Base-by-base conservation (phyloP, 2,888 invertebrate species). In the Phorcus lineatus region DNA sequence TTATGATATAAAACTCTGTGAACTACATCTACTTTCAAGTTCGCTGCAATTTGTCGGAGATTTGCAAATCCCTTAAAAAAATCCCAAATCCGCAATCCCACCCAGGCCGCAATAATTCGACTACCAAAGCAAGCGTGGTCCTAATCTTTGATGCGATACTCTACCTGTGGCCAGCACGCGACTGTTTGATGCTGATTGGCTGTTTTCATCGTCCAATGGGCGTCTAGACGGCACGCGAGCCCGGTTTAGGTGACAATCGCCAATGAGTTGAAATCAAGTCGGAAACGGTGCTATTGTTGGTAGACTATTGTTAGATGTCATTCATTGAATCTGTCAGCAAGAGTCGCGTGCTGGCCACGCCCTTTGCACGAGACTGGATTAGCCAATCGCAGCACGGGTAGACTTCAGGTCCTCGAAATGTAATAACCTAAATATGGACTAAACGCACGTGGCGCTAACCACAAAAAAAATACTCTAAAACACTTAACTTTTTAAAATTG, bases 261-360 rank as follows among this genome's bases (percentile, higher is more conserved):
- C 36, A 13, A 19, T 70, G 36, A 70, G 36, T 31, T 24, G 70
- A 70, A 70, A 70, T 70, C 70, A 70, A 36, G 70, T 70, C 70
- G 70, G 70, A 70, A 70, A 36, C 70, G 16, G 70, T 40, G 31
- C 70, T 70, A 70, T 70, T 70, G 70, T 70, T 36, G 19, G 40
- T 36, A 36, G 19, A 36, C 28, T 28, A 62, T 62, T 62, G 62
- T 62, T 31, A 36, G 28, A 19, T 36, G 28, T 70, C 70, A 17
- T 11, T n/a, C 3, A 19, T 28, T 36, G 70, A 31, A 36, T 36
- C 70, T 36, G 70, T 36, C 36, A 70, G 19, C 36, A 19, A 28
- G 36, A 19, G 70, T 31, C 70, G 70, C 70, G 70, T 70, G 70
- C 36, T 70, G 70, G 36, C 40, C 70, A 31, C 70, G 70, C 70